These are phyloP conservation scores for Anadara kagoshimensis DNA, from an alignment of 1,140 invertebrate genomes.

Conservation along the genomic window DNA sequence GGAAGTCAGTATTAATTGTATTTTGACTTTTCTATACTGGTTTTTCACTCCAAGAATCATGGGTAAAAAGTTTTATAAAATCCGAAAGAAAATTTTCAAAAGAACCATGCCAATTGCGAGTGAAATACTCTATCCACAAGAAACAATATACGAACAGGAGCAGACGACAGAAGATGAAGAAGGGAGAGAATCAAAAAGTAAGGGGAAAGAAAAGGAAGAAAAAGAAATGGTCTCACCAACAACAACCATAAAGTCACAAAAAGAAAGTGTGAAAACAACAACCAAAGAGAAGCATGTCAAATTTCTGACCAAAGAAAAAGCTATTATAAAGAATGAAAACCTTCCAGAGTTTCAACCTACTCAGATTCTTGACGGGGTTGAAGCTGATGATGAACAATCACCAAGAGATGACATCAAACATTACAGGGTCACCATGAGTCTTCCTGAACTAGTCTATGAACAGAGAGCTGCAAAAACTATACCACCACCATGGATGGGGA, in stretches of 20 bases:
- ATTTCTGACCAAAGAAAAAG: too few relatives aligned
- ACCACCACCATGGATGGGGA: conserved; percentile 38
- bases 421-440: too few relatives aligned
- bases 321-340: too few relatives aligned
- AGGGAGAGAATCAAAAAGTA: too few relatives aligned
- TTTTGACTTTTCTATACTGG: conserved; percentile 65
- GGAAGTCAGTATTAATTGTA: conserved; percentile 59
- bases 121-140: conserved; percentile 19
- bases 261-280: too few relatives aligned
- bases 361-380: too few relatives aligned
- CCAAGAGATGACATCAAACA: too few relatives aligned
- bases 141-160: neutral
- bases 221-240: neutral
- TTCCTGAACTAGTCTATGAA: too few relatives aligned
- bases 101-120: conserved; percentile 39
- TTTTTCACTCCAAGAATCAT: conserved; percentile 44
- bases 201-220: neutral
- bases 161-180: neutral
- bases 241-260: neutral
- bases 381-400: too few relatives aligned
- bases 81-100: conserved; percentile 20
- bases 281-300: too few relatives aligned
- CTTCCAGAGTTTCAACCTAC: too few relatives aligned
- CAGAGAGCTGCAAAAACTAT: neutral
- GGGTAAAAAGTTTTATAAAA: conserved; percentile 11